phyloP scores from a whole-genome alignment of 2,888 invertebrate genomes.

The Leptura quadrifasciata region DNA sequence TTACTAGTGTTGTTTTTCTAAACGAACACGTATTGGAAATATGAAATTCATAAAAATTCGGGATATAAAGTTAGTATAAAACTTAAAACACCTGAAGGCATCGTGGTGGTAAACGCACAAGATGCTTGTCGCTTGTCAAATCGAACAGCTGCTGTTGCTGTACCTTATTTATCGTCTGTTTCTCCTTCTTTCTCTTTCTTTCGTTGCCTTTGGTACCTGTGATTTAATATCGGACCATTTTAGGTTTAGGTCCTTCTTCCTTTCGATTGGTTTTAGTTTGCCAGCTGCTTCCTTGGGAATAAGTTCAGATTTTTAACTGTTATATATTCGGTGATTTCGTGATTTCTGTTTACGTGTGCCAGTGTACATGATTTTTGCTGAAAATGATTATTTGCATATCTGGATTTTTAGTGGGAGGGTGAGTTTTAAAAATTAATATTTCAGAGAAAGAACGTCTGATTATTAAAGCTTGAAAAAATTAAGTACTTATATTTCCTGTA shows the following conservation, averaged over 20 bases:
- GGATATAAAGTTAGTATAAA: neutral
- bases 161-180: constrained; percentile 59
- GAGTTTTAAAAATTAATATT: constrained; percentile 50
- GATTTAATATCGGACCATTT: constrained; percentile 67
- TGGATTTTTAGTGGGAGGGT: constrained; percentile 78
- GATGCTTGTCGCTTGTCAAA: constrained; percentile 57
- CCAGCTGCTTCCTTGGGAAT: constrained; percentile 69
- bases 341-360: constrained; percentile 53
- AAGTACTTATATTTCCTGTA: too few species aligned
- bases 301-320: constrained; percentile 49
- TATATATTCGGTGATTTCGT: constrained; percentile 42
- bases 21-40: neutral
- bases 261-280: constrained; percentile 66
- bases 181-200: constrained; percentile 45
- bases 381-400: constrained; percentile 79
- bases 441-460: neutral
- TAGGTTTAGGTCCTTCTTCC: constrained; percentile 59
- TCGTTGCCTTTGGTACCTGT: constrained; percentile 66
- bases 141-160: constrained; percentile 60
- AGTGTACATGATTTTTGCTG: constrained; percentile 49
- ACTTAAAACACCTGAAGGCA: constrained; percentile 46
- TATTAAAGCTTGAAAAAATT: too few species aligned
- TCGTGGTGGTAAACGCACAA: constrained; percentile 30
- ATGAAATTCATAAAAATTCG: neutral
- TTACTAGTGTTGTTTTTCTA: neutral